These are phyloP conservation scores for Cerastis rubricosa DNA, from an alignment of 2,888 invertebrate genomes.

Conservation along the genomic window DNA sequence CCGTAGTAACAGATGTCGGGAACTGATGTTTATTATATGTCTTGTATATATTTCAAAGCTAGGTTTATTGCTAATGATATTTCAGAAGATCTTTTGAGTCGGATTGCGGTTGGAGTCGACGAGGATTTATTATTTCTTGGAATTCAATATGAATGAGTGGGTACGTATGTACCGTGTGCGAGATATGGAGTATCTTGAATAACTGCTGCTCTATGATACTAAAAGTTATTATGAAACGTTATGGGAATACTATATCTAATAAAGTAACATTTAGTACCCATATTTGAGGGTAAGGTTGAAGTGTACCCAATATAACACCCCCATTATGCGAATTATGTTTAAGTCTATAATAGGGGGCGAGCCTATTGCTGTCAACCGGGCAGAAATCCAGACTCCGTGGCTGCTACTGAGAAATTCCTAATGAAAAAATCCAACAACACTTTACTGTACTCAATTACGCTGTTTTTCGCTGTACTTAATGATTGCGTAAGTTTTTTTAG, in stretches of 20 bases:
- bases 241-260: neutral
- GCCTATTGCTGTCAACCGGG: too few relatives aligned
- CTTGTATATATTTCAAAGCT: constrained; percentile 65
- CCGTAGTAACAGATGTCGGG: constrained; percentile 81
- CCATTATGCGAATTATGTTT: neutral
- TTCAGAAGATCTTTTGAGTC: constrained; percentile 52
- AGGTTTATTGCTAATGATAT: constrained; percentile 62
- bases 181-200: neutral
- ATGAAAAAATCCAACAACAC: neutral
- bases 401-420: too few relatives aligned
- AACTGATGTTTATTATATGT: constrained; percentile 76
- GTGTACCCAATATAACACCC: neutral
- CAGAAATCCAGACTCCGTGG: too few relatives aligned
- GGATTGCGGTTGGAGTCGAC: constrained; percentile 46
- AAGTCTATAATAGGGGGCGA: neutral
- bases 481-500: too few relatives aligned
- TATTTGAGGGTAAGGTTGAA: neutral
- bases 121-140: constrained; percentile 31
- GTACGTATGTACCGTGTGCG: neutral
- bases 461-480: too few relatives aligned
- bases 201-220: neutral
- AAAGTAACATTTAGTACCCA: too few relatives aligned
- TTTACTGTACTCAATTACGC: too few relatives aligned
- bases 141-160: neutral
- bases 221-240: neutral